Conservation (phyloP, 2,888 invertebrate species). For the Timandra comae region DNA sequence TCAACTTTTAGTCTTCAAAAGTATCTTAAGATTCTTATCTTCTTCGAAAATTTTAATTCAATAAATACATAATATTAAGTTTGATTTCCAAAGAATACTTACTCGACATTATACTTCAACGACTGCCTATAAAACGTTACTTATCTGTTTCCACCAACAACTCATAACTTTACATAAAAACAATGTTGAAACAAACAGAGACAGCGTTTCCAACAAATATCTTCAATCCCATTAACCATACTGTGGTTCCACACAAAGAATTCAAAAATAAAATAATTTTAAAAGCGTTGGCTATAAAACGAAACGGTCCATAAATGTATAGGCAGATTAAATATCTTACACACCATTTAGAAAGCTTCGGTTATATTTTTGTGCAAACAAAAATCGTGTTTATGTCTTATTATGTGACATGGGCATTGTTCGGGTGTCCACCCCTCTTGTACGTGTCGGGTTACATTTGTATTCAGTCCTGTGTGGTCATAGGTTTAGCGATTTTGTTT, state of each 20-base stretch:
- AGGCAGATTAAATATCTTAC: conserved; percentile 59
- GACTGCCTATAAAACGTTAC: too few species aligned
- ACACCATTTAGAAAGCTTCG: conserved; percentile 51
- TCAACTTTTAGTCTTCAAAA: too few species aligned
- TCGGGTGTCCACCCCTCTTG: conserved; percentile 17
- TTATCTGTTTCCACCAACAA: not conserved
- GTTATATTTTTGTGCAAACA: conserved; percentile 28
- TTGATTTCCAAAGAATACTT: too few species aligned
- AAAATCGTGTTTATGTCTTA: conserved; percentile 27
- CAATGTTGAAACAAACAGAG: not conserved
- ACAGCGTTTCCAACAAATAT: conserved; percentile 5
- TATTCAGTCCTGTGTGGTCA: not conserved
- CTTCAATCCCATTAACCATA: conserved; percentile 13
- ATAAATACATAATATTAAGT: too few species aligned
- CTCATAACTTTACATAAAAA: not conserved
- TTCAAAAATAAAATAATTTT: conserved; percentile 21
- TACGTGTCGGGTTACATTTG: conserved; percentile 29
- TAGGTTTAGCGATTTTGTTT: too few species aligned
- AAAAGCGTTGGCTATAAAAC: conserved; percentile 41
- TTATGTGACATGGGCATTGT: conserved; percentile 16
- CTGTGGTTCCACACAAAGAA: conserved; percentile 9
- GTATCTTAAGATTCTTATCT: too few species aligned
- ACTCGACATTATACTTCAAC: too few species aligned
- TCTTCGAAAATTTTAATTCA: too few species aligned
- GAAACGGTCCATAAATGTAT: conserved; percentile 43